phyloP scores from a whole-genome alignment of 2,888 invertebrate genomes.

The Melanostoma scalare region DNA sequence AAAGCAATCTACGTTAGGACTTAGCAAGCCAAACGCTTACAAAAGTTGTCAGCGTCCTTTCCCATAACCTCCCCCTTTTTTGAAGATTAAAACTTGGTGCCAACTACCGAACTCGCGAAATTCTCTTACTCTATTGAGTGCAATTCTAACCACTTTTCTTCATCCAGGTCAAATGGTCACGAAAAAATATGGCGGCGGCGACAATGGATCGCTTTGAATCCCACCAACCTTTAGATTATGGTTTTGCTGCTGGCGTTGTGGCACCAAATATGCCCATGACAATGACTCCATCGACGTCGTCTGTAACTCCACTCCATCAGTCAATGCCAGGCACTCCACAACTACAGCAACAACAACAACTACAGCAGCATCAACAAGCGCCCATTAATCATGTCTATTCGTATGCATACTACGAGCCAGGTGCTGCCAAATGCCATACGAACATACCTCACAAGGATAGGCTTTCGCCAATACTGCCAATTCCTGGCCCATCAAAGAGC shows the following conservation, averaged over 20 bases:
- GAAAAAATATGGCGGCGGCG: conserved; percentile 86
- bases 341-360: conserved; percentile 52
- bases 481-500: conserved; percentile 79
- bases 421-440: conserved; percentile 85
- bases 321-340: conserved; percentile 76
- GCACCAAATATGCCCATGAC: conserved; percentile 75
- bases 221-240: conserved; percentile 79
- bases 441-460: conserved; percentile 83
- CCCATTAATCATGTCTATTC: conserved; percentile 86
- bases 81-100: no score
- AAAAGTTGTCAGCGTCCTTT: no score
- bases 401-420: conserved; percentile 91
- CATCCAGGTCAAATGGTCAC: conserved; percentile 84
- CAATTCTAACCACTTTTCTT: not conserved
- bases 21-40: no score
- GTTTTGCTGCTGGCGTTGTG: conserved; percentile 80
- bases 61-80: no score
- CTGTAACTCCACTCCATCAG: conserved; percentile 54
- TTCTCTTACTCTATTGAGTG: no score
- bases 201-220: conserved; percentile 87
- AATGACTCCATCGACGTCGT: conserved; percentile 51
- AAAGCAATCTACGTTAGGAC: no score
- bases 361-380: conserved; percentile 71
- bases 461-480: conserved; percentile 73
- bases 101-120: no score